Conservation (phyloP, 2,888 invertebrate species). For the Anthophora plumipes region DNA sequence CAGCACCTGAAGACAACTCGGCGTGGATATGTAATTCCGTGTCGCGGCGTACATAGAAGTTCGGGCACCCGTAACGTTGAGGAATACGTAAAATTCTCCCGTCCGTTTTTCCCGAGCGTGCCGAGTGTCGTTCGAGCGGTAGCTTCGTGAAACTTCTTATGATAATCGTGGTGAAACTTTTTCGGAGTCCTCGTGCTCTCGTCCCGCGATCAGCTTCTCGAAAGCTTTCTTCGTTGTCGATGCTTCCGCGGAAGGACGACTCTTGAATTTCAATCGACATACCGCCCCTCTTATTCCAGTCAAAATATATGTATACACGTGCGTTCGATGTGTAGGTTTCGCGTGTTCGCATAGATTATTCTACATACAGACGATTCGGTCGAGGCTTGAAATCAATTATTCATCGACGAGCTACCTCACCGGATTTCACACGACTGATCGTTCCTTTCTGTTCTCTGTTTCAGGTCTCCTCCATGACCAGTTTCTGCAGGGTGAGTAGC, state of each 20-base stretch:
- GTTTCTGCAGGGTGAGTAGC: constrained; percentile 93
- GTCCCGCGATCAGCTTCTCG: constrained; percentile 48
- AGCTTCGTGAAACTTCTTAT: constrained; percentile 60
- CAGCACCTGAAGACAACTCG: constrained; percentile 13
- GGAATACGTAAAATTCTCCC: constrained; percentile 66
- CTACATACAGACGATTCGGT: neutral
- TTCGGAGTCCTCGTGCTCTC: constrained; percentile 18
- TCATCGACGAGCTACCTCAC: constrained; percentile 10
- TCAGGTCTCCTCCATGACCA: constrained; percentile 94
- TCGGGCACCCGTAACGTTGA: constrained; percentile 33
- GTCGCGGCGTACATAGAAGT: constrained; percentile 39
- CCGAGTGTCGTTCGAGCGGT: constrained; percentile 24
- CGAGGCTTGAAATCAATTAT: constrained; percentile 43
- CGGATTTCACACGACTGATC: constrained; percentile 48
- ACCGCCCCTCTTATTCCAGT: neutral
- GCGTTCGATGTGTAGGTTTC: neutral
- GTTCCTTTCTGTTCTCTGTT: constrained; percentile 84
- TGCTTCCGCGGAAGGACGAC: constrained; percentile 21
- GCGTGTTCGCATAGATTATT: neutral
- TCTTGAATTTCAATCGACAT: constrained; percentile 64
- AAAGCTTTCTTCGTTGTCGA: constrained; percentile 37
- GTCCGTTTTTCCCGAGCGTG: constrained; percentile 23
- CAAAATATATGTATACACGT: neutral
- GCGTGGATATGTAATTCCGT: constrained; percentile 29
- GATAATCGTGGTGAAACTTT: constrained; percentile 68